A percentile compares a stretch with the other conserved stretches of the same genome.
These are phyloP conservation scores for Lycocorax pyrrhopterus DNA, from an alignment of 2,113 vertebrate genomes.

Conservation along the genomic window DNA sequence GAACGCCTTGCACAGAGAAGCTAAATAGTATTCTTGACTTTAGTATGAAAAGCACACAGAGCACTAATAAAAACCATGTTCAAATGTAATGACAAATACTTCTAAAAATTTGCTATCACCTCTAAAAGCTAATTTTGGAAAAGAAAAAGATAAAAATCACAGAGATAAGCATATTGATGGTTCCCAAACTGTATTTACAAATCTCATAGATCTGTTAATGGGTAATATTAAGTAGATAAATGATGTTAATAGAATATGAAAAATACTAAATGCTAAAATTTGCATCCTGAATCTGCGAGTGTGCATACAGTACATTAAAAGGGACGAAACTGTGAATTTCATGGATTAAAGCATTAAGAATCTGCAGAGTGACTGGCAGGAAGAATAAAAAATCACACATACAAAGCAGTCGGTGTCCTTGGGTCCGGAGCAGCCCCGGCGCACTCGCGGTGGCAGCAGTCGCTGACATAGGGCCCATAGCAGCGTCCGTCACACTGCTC, in stretches of 20 bases:
- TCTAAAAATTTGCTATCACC: background rate
- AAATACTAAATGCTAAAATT: slow-evolving; percentile 21
- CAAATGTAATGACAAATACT: background rate
- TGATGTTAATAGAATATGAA: slow-evolving; percentile 1
- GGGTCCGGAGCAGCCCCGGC: slow-evolving; percentile 94
- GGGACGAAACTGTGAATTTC: background rate
- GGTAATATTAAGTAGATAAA: slow-evolving; percentile 37
- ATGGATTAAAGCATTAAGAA: background rate
- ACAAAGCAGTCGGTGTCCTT: slow-evolving; percentile 98
- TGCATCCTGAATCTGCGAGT: background rate
- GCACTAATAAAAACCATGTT: background rate
- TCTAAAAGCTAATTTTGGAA: slow-evolving; percentile 38
- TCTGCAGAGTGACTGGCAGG: background rate
- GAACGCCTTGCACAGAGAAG: background rate
- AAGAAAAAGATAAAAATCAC: slow-evolving; percentile 63
- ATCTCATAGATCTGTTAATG: slow-evolving; percentile 48
- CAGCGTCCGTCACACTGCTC: slow-evolving; percentile 96
- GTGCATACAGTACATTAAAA: background rate
- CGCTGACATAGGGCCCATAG: slow-evolving; percentile 92
- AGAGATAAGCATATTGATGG: slow-evolving; percentile 42
- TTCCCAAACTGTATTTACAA: slow-evolving; percentile 44
- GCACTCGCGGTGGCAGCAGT: slow-evolving; percentile 95
- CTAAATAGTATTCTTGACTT: background rate
- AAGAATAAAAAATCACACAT: slow-evolving; percentile 39
- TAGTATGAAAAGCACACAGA: background rate